Percentiles rank a stretch among this genome's conserved stretches.
These are phyloP conservation scores for Bombyx mandarina DNA, from an alignment of 1,140 invertebrate species.

Conservation along the genomic window DNA sequence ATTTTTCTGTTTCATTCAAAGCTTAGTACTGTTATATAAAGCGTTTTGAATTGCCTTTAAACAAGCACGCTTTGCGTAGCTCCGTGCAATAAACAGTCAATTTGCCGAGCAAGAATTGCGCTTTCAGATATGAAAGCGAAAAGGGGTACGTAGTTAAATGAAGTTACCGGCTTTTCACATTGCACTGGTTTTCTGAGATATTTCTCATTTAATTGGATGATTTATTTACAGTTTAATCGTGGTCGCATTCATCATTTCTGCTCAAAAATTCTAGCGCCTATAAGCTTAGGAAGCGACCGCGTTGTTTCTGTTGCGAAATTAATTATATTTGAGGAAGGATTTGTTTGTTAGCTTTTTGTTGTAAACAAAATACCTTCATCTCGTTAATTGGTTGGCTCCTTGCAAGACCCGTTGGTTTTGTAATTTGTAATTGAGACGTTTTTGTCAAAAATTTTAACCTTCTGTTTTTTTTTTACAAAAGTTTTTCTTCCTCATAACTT, in stretches of 20 bases:
- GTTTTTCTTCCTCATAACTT: too few relatives aligned
- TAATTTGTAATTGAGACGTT: conserved; percentile 4
- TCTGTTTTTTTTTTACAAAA: too few relatives aligned
- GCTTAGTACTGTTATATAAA: conserved; percentile 30
- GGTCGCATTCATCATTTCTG: too few relatives aligned
- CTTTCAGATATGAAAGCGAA: conserved; percentile 26
- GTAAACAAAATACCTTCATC: conserved; percentile 39
- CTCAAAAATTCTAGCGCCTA: too few relatives aligned
- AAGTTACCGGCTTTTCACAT: background rate
- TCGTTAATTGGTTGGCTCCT: conserved; percentile 34
- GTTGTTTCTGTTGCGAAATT: conserved; percentile 23
- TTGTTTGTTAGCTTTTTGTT: conserved; percentile 28
- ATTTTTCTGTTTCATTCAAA: conserved; percentile 26
- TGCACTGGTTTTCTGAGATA: background rate
- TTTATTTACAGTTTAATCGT: too few relatives aligned
- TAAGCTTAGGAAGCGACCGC: background rate
- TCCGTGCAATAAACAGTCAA: conserved; percentile 48
- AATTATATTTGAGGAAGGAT: conserved; percentile 29
- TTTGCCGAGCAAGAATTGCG: conserved; percentile 37
- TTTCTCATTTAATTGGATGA: conserved; percentile 5
- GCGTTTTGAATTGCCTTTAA: conserved; percentile 48
- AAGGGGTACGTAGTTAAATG: conserved; percentile 18
- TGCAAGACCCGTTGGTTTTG: conserved; percentile 17
- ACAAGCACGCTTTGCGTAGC: conserved; percentile 39
- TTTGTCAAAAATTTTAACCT: too few relatives aligned